phyloP scores from a whole-genome alignment of 2,113 vertebrate genomes.

The Vidua macroura region DNA sequence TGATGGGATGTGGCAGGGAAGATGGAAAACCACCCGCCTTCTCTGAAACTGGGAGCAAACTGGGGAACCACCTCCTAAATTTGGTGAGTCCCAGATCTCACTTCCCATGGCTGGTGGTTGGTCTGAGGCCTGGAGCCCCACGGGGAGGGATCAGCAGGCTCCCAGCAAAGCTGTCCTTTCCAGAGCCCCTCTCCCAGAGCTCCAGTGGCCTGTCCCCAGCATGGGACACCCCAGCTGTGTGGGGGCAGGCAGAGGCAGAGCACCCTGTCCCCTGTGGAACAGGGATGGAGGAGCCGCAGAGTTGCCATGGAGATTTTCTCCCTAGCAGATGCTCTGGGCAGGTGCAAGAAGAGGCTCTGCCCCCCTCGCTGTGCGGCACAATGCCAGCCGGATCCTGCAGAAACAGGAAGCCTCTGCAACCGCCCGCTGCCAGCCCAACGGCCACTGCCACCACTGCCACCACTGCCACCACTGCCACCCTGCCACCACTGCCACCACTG shows the following conservation, averaged over 20 bases:
- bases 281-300: conserved; percentile 2
- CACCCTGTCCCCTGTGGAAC: conserved; percentile 36
- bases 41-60: background rate
- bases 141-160: background rate
- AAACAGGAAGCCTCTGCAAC: conserved; percentile 19
- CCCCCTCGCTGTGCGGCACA: conserved; percentile 54
- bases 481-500: background rate
- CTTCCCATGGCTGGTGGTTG: background rate
- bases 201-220: background rate
- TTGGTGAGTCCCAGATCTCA: background rate
- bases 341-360: conserved; percentile 66
- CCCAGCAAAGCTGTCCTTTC: background rate
- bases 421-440: background rate
- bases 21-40: background rate
- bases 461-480: background rate
- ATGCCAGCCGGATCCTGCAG: conserved; percentile 41
- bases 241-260: conserved; percentile 8
- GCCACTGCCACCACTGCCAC: background rate
- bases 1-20: background rate
- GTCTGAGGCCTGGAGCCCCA: background rate
- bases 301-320: conserved; percentile 66
- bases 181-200: background rate
- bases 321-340: conserved; percentile 67
- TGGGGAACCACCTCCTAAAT: accelerated
- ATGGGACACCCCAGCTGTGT: background rate